Evolutionary conservation across 2,113 vertebrate genomes (phyloP), one percentile per base, ranked within the genome.

Genomic region (Thunnus maccoyii): DNA sequence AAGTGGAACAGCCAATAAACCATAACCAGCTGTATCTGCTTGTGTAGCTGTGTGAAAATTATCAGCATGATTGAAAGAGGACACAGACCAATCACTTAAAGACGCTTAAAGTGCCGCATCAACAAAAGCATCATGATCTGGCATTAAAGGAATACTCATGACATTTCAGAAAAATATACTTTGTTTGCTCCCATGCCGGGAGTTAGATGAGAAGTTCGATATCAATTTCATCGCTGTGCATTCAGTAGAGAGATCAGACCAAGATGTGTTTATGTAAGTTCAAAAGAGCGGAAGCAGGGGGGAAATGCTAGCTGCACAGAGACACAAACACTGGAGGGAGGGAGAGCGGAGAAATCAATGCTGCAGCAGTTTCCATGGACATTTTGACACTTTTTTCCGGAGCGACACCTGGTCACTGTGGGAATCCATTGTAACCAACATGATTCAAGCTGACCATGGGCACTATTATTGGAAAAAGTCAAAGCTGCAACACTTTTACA

Each of bases 171-270:
- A 48, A 67, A 66, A 55, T 3, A 18, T 18, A 54, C 55, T 67
- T 22, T 51, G 4, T 64, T 64, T 57, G 20, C 36, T 56, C 6
- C 18, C 41, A 44, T 57, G 0, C 0, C 2, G 4, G 2, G 6
- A 41, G 16, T 47, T 16, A 27, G 6, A 47, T 54, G 9, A 20
- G 20, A 57, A 6, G 25, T 57, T 80, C 54, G 0, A 81, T 77
- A 63, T 58, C 9, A 70, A 69, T 87, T 78, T 69, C 25, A 57
- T 71, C 17, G 66, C n/a, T 66, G 17, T n/a, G 66, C 27, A 50
- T 52, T 57, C 5, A 52, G 22, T 14, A 22, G 4, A 76, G 58
- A 71, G 30, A 68, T 69, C 51, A 64, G 46, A 60, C 18, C 6
- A 18, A 70, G 65, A 61, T 3, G 1, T 69, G 72, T 62, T 67